phyloP scores from a whole-genome alignment of 2,888 invertebrate genomes.

The Tipula unca region DNA sequence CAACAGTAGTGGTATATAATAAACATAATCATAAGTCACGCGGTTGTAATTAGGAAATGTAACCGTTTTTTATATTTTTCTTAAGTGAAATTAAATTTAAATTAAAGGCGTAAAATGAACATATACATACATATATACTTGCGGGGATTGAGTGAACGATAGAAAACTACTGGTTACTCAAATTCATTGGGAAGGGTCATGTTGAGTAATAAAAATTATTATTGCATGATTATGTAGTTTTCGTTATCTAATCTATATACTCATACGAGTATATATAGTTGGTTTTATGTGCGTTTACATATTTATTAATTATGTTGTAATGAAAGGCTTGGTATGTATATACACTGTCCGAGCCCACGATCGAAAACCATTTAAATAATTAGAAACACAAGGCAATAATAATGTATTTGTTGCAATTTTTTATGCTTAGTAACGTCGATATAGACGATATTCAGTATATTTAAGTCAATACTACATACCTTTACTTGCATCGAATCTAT shows the following conservation, averaged over 20 bases:
- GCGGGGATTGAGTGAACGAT: not conserved
- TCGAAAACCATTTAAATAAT: not conserved
- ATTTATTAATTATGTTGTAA: not conserved
- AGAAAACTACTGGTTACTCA: not conserved
- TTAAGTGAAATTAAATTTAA: not conserved
- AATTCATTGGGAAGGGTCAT: slow-evolving; percentile 15
- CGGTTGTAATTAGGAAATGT: slow-evolving; percentile 19
- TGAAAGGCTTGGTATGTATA: not conserved
- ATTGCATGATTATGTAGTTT: slow-evolving; percentile 9
- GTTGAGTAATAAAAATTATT: not conserved
- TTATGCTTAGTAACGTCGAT: no score
- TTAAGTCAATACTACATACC: no score
- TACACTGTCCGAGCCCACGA: not conserved
- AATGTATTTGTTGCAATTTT: no score
- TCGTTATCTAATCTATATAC: not conserved
- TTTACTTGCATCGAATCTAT: no score
- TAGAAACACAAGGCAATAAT: no score
- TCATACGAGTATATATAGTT: not conserved
- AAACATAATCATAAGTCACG: slow-evolving; percentile 18
- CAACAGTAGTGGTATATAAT: not conserved
- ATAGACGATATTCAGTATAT: no score
- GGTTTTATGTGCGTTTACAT: not conserved
- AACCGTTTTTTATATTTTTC: not conserved
- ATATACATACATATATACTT: no score
- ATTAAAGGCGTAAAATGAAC: slow-evolving; percentile 15